phyloP scores from a whole-genome alignment of 35 echinoderm and acorn worm genomes.

The Holothuria glaberrima region DNA sequence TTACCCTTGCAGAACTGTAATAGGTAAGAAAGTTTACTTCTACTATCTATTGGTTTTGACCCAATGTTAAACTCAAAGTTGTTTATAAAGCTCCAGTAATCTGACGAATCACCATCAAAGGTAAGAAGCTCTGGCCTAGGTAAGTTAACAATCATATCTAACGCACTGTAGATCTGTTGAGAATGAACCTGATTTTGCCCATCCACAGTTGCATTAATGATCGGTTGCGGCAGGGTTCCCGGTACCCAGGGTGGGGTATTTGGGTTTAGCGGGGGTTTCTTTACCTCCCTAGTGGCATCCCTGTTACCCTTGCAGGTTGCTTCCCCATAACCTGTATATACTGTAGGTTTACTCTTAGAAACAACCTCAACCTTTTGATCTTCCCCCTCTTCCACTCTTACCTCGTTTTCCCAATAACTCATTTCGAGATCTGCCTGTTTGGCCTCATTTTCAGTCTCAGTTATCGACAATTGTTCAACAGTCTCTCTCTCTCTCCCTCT shows the following conservation, averaged over 20 bases:
- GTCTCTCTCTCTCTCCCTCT: too few relatives aligned
- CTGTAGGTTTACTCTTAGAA: not conserved
- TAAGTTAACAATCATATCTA: not conserved
- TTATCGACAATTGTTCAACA: not conserved
- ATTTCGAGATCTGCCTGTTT: not conserved
- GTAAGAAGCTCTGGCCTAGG: constrained; percentile 5
- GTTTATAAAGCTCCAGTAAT: constrained; percentile 17
- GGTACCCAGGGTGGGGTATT: not conserved
- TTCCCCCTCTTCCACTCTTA: not conserved
- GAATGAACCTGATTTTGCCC: not conserved
- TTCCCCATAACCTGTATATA: not conserved
- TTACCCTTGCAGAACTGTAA: constrained; percentile 23
- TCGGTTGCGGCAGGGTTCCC: not conserved
- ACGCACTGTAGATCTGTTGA: not conserved
- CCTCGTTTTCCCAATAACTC: not conserved
- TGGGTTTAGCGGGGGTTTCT: not conserved
- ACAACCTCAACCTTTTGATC: not conserved
- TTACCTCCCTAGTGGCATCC: not conserved
- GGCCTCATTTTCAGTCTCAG: not conserved
- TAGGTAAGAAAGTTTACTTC: not conserved
- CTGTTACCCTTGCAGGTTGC: not conserved
- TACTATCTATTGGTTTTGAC: not conserved
- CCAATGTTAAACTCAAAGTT: constrained; percentile 7
- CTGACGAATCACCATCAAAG: constrained; percentile 23
- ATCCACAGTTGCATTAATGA: not conserved